Conservation (phyloP, 2,797 vertebrate genomes). For the Sebastes baramenuke region DNA sequence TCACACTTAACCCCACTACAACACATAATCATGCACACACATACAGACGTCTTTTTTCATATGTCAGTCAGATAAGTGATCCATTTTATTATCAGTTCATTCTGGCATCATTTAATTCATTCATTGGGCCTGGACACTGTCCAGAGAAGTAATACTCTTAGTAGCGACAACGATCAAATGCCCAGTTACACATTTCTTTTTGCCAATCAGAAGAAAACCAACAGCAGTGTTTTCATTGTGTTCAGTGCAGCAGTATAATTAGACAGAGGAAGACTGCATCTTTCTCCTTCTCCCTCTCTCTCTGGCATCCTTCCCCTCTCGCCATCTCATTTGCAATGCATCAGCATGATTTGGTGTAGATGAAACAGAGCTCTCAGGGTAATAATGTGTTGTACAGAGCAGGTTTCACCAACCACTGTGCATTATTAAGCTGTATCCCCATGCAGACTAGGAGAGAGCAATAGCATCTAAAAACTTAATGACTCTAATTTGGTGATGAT, state of each 20-base stretch:
- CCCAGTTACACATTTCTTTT: not conserved
- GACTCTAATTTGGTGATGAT: conserved; percentile 34
- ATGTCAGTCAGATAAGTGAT: not conserved
- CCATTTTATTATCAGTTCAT: not conserved
- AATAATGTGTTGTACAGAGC: conserved; percentile 52
- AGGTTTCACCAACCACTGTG: conserved; percentile 41
- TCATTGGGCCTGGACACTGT: not conserved
- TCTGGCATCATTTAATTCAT: not conserved
- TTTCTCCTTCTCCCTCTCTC: conserved; percentile 8
- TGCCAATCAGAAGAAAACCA: conserved; percentile 13
- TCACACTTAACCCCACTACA: not conserved
- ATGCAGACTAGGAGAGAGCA: conserved; percentile 5
- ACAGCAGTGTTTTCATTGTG: conserved; percentile 42
- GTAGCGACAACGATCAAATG: conserved; percentile 33
- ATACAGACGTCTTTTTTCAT: not conserved
- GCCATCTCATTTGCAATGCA: conserved; percentile 60
- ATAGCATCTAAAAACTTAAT: conserved; percentile 30
- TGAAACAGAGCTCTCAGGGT: conserved; percentile 56
- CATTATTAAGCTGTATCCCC: conserved; percentile 23
- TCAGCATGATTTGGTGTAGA: conserved; percentile 48
- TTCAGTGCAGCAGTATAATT: conserved; percentile 51
- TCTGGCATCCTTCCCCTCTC: conserved; percentile 32
- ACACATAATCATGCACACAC: not conserved
- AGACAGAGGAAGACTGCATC: conserved; percentile 30
- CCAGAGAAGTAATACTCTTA: conserved; percentile 3